Evolutionary conservation across 2,113 vertebrate genomes (phyloP).

Genomic region (Entelurus aequoreus): DNA sequence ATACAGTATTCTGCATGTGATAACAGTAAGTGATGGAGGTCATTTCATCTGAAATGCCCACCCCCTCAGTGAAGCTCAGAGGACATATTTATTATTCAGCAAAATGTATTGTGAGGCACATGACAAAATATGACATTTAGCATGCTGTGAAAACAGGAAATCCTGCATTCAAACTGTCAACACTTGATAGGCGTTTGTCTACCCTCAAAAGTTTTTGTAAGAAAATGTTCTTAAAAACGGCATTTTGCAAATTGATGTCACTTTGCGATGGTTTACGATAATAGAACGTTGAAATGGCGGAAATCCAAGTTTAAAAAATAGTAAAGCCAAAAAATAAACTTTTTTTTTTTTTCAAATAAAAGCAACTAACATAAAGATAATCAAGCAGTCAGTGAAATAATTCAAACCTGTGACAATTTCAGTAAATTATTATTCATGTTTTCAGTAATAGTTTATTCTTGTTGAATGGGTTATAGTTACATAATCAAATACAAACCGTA

Average conservation of each 20-base stretch:
- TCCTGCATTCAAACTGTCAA: too few species aligned
- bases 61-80: conserved; percentile 33
- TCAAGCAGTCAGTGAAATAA: background rate
- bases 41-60: conserved; percentile 34
- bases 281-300: conserved; percentile 44
- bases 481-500: background rate
- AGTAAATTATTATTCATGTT: background rate
- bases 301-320: conserved; percentile 25
- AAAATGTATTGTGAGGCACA: conserved; percentile 38
- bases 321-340: background rate
- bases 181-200: conserved; percentile 49
- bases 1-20: background rate
- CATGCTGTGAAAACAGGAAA: conserved; percentile 72
- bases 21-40: background rate
- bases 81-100: conserved; percentile 47
- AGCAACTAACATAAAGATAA: conserved; percentile 14
- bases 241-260: conserved; percentile 65
- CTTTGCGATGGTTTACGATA: conserved; percentile 12
- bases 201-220: conserved; percentile 43
- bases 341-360: background rate
- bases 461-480: background rate
- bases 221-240: conserved; percentile 38
- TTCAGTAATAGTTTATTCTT: background rate
- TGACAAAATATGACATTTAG: conserved; percentile 70
- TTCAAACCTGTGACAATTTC: background rate